A percentile compares a stretch with the other conserved stretches of the same genome.
Conservation (phyloP, 2,888 invertebrate genomes). For the Hirtodrosophila alboralis region DNA sequence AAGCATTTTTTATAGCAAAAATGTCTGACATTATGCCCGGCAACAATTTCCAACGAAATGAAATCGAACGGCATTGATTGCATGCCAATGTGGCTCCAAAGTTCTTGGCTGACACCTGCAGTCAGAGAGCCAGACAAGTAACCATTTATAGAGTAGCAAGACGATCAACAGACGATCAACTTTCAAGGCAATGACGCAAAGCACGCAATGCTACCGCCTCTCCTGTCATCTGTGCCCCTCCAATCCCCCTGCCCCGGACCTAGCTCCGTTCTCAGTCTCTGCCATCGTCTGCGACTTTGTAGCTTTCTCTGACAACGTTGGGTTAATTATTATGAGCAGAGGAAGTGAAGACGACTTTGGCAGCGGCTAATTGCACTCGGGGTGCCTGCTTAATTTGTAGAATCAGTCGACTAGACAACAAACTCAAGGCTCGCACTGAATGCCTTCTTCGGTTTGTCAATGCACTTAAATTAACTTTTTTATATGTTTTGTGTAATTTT, state of each 20-base stretch:
- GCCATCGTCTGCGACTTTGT: slow-evolving; percentile 23
- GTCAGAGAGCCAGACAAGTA: slow-evolving; percentile 53
- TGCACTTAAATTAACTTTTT: slow-evolving; percentile 23
- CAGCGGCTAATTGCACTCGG: slow-evolving; percentile 72
- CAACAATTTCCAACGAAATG: slow-evolving; percentile 71
- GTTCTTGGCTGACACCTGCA: slow-evolving; percentile 80
- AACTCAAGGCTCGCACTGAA: slow-evolving; percentile 33
- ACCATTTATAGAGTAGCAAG: slow-evolving; percentile 78
- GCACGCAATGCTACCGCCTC: slow-evolving; percentile 55
- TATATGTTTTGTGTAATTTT: slow-evolving; percentile 17
- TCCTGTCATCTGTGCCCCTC: background rate
- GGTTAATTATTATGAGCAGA: slow-evolving; percentile 80
- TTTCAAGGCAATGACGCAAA: slow-evolving; percentile 75
- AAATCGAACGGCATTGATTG: slow-evolving; percentile 81
- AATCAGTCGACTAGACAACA: slow-evolving; percentile 43
- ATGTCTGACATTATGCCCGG: slow-evolving; percentile 60
- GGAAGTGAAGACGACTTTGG: slow-evolving; percentile 63
- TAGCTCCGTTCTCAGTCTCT: slow-evolving; percentile 12
- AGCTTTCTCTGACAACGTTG: slow-evolving; percentile 66
- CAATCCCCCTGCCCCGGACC: slow-evolving; percentile 5
- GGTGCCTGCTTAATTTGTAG: slow-evolving; percentile 50
- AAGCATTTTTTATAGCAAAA: slow-evolving; percentile 52
- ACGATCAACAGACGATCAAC: slow-evolving; percentile 78
- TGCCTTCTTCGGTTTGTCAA: slow-evolving; percentile 31
- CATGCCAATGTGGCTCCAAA: slow-evolving; percentile 82